These are phyloP conservation scores for Pseudachorutes palmiensis DNA, from an alignment of 1,140 invertebrate genomes.

Conservation along the genomic window DNA sequence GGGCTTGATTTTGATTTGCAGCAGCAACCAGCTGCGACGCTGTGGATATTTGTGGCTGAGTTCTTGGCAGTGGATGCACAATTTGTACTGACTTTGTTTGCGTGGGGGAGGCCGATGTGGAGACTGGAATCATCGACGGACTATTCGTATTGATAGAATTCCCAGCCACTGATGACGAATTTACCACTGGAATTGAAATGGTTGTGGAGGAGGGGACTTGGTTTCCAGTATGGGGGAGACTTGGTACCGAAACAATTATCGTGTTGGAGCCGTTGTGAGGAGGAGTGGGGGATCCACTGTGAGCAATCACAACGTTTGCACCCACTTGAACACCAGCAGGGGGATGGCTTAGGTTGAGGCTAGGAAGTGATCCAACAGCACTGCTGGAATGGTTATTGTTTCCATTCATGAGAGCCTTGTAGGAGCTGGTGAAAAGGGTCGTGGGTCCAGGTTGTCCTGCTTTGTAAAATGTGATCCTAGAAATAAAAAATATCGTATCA, in stretches of 20 bases:
- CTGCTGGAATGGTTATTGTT: background rate
- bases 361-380: background rate
- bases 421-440: conserved; percentile 17
- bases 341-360: background rate
- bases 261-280: background rate
- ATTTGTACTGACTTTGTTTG: conserved; percentile 32
- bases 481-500: too few species aligned
- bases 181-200: conserved; percentile 13
- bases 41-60: background rate
- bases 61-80: conserved; percentile 34
- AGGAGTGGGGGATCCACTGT: background rate
- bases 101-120: conserved; percentile 9
- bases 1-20: background rate
- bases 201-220: background rate
- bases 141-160: background rate
- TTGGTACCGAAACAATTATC: background rate
- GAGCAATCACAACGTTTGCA: conserved; percentile 1
- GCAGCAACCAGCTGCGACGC: background rate
- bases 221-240: background rate
- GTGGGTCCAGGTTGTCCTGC: conserved; percentile 24
- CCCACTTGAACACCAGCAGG: background rate
- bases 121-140: background rate
- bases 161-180: background rate
- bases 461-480: conserved; percentile 37
- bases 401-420: conserved; percentile 11